Conservation (phyloP, 2,888 invertebrate species). For the Choristoneura rosaceana region DNA sequence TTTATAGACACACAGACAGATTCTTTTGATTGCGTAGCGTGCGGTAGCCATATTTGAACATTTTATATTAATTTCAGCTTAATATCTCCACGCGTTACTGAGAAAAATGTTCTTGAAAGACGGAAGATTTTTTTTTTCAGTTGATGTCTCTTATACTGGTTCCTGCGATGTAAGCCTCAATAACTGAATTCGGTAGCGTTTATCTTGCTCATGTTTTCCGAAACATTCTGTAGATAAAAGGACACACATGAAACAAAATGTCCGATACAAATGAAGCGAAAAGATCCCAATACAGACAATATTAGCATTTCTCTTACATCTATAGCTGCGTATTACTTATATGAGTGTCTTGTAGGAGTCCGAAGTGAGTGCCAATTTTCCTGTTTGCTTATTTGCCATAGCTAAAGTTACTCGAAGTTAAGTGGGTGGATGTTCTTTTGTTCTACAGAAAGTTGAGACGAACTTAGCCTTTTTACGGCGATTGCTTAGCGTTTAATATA, state of each 20-base stretch:
- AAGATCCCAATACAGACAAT: neutral
- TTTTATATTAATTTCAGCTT: too few relatives aligned
- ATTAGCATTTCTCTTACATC: neutral
- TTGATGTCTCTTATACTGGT: too few relatives aligned
- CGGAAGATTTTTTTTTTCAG: too few relatives aligned
- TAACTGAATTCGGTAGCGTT: too few relatives aligned
- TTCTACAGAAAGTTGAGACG: constrained; percentile 5
- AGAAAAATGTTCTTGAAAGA: too few relatives aligned
- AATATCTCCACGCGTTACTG: too few relatives aligned
- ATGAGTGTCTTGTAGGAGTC: constrained; percentile 17
- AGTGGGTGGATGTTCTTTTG: constrained; percentile 30
- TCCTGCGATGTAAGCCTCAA: too few relatives aligned
- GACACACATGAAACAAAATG: neutral
- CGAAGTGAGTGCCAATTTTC: constrained; percentile 28
- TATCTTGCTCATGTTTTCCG: too few relatives aligned
- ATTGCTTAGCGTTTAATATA: neutral
- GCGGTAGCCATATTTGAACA: too few relatives aligned
- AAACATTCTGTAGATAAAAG: too few relatives aligned
- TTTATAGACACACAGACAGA: too few relatives aligned
- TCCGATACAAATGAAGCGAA: neutral
- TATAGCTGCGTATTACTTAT: neutral
- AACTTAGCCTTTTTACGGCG: neutral
- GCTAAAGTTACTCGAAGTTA: constrained; percentile 34
- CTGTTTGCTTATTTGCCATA: constrained; percentile 35
- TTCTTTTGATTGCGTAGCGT: too few relatives aligned